Evolutionary conservation across 2,797 vertebrate species (phyloP).

Genomic region (Macroramphosus scolopax): DNA sequence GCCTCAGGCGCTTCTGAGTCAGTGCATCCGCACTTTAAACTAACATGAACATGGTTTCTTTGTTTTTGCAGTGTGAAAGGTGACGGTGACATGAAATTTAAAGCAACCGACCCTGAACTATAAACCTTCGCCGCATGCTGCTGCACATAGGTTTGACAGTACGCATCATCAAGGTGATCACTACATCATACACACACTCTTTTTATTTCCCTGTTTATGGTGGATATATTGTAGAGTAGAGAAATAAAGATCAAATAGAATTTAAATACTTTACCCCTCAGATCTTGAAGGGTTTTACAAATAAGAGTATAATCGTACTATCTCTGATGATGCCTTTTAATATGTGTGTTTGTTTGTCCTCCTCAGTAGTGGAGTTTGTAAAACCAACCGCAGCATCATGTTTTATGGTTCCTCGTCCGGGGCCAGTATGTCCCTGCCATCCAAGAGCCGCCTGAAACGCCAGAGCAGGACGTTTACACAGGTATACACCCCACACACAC

Average conservation of each 20-base stretch:
- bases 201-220: neutral
- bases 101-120: conserved; percentile 30
- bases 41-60: neutral
- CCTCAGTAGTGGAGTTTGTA: conserved; percentile 42
- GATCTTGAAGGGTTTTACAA: conserved; percentile 27
- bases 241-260: too few species aligned
- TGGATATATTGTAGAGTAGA: conserved; percentile 1
- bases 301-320: conserved; percentile 16
- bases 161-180: conserved; percentile 43
- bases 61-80: conserved; percentile 40
- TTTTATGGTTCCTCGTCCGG: conserved; percentile 90
- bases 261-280: conserved; percentile 30
- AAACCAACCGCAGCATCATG: conserved; percentile 73
- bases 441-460: conserved; percentile 89
- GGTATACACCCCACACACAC: conserved; percentile 44
- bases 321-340: conserved; percentile 3
- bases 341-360: conserved; percentile 27
- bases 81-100: conserved; percentile 39
- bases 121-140: conserved; percentile 29
- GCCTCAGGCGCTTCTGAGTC: too few species aligned
- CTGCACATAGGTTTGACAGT: conserved; percentile 17
- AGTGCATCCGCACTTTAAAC: neutral
- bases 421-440: conserved; percentile 89
- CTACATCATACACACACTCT: neutral
- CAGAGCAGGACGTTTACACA: conserved; percentile 91